phyloP scores from a whole-genome alignment of 2,113 vertebrate genomes.

The Dasyornis broadbenti region DNA sequence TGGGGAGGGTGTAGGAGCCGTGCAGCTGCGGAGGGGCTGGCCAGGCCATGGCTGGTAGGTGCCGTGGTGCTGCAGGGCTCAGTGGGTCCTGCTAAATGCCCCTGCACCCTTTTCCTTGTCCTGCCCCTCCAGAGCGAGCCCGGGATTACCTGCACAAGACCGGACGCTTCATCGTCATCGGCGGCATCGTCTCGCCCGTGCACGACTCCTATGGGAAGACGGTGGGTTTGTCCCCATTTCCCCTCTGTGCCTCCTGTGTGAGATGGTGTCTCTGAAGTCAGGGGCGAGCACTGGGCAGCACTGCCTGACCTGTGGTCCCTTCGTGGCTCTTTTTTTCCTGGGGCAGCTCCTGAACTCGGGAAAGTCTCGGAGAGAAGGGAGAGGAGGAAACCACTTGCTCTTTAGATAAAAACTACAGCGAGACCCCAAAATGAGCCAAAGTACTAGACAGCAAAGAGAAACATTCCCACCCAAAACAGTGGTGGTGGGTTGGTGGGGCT shows the following conservation, averaged over 20 bases:
- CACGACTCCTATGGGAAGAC: slow-evolving; percentile 97
- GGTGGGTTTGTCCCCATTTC: slow-evolving; percentile 62
- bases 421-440: neutral
- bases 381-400: neutral
- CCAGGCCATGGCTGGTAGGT: neutral
- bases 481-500: fast-evolving
- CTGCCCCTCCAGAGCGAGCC: slow-evolving; percentile 83
- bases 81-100: neutral
- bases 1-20: fast-evolving
- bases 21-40: fast-evolving
- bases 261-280: neutral
- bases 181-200: slow-evolving; percentile 95
- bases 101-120: neutral
- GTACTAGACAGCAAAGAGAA: neutral
- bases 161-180: slow-evolving; percentile 94
- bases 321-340: neutral
- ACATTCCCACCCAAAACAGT: neutral
- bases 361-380: neutral
- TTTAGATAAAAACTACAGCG: neutral
- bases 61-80: fast-evolving
- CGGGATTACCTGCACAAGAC: slow-evolving; percentile 93
- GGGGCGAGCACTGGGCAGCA: neutral
- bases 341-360: neutral
- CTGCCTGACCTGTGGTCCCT: neutral
- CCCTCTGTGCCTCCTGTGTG: neutral